These are phyloP conservation scores for Phylloscopus collybita DNA, from an alignment of 2,797 vertebrate genomes.

Conservation along the genomic window DNA sequence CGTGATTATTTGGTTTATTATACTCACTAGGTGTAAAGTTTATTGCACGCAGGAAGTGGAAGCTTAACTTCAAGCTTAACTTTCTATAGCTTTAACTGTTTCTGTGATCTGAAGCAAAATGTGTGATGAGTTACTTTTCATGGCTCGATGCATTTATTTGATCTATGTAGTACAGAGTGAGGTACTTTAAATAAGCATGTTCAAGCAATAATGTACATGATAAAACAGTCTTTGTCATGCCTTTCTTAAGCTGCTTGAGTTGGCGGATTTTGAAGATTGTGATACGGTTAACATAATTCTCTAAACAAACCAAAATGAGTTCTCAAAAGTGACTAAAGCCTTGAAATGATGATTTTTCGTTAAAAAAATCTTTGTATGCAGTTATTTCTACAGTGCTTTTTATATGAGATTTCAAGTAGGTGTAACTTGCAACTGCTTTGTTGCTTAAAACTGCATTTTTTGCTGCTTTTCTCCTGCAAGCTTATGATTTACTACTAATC, in stretches of 20 bases:
- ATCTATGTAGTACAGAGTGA: fast-evolving
- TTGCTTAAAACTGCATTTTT: background rate
- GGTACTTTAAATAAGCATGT: background rate
- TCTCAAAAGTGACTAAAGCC: background rate
- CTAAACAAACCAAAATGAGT: background rate
- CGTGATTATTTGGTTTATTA: background rate
- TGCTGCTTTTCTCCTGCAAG: background rate
- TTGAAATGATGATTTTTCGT: fast-evolving
- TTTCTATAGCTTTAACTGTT: background rate
- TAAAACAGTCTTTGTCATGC: background rate
- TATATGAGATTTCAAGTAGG: fast-evolving
- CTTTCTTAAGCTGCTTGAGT: background rate
- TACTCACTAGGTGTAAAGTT: fast-evolving
- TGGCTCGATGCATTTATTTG: background rate
- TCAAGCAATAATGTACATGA: background rate
- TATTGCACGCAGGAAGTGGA: fast-evolving
- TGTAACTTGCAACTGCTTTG: fast-evolving
- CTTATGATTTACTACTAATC: background rate
- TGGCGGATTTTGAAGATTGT: background rate
- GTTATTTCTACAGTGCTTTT: background rate
- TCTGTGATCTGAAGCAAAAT: background rate
- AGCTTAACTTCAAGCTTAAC: fast-evolving
- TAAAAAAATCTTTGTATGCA: background rate
- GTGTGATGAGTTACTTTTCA: background rate
- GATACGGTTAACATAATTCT: background rate